Conservation (phyloP, 2,888 invertebrate genomes). For the Andrena bucephala region DNA sequence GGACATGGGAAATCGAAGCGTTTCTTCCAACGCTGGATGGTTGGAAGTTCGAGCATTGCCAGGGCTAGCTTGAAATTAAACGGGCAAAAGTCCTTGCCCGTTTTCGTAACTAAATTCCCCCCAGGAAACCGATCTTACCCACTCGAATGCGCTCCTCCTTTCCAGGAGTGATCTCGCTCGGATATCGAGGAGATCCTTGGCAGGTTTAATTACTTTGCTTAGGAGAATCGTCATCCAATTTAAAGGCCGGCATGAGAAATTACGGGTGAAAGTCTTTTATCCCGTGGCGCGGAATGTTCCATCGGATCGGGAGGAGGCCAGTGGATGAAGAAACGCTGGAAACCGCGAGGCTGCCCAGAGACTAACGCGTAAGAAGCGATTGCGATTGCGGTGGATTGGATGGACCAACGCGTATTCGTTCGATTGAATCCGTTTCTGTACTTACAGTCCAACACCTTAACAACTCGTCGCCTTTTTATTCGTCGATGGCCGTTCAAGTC, state of each 20-base stretch:
- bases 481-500: conserved; percentile 16
- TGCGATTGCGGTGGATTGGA: background rate
- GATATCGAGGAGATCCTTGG: conserved; percentile 13
- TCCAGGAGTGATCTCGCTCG: conserved; percentile 5
- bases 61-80: conserved; percentile 56
- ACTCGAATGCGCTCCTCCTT: conserved; percentile 16
- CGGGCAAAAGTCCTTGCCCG: conserved; percentile 44
- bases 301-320: background rate
- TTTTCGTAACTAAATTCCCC: conserved; percentile 64
- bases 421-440: background rate
- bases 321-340: conserved; percentile 24
- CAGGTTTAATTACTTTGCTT: conserved; percentile 47
- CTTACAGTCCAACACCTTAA: conserved; percentile 19
- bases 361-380: conserved; percentile 30
- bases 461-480: conserved; percentile 35
- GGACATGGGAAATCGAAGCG: conserved; percentile 15
- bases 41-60: conserved; percentile 28
- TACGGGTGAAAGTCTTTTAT: conserved; percentile 26
- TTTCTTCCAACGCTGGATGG: conserved; percentile 12
- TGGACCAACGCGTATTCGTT: conserved; percentile 1
- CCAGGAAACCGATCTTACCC: conserved; percentile 55
- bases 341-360: conserved; percentile 27
- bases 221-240: conserved; percentile 40
- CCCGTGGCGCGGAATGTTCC: conserved; percentile 21
- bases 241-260: conserved; percentile 35